Percentiles rank a stretch among this genome's conserved stretches.
phyloP scores from a whole-genome alignment of 2,113 vertebrate genomes.

The Pungitius pungitius region DNA sequence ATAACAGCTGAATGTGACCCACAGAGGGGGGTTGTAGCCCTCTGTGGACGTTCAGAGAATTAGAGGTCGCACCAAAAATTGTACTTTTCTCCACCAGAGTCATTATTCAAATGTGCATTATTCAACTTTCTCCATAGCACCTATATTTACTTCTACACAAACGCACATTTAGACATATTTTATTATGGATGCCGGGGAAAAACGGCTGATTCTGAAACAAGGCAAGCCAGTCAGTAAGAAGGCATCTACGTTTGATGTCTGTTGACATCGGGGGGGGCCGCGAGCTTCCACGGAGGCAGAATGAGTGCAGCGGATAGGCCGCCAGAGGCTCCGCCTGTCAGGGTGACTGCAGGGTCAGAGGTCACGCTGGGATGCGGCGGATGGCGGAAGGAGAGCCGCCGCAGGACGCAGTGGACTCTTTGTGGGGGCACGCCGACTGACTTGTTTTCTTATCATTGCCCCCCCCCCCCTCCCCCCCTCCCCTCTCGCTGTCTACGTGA shows the following conservation, averaged over 20 bases:
- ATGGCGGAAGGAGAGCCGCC: constrained; percentile 40
- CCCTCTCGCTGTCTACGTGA: constrained; percentile 33
- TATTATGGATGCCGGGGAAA: not conserved
- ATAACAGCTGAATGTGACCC: constrained; percentile 48
- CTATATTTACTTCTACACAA: not conserved
- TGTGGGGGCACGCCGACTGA: constrained; percentile 37
- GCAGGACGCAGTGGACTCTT: constrained; percentile 27
- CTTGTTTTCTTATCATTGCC: constrained; percentile 34
- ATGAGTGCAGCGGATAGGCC: constrained; percentile 42
- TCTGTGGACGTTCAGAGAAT: constrained; percentile 26
- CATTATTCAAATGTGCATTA: constrained; percentile 14
- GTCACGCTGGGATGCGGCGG: constrained; percentile 40
- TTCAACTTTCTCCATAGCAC: not conserved
- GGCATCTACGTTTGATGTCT: constrained; percentile 43
- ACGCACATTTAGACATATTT: not conserved
- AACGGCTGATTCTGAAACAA: not conserved
- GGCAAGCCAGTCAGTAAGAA: constrained; percentile 10
- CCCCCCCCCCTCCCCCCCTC: too few relatives aligned
- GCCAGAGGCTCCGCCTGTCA: constrained; percentile 54
- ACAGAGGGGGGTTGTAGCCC: constrained; percentile 25
- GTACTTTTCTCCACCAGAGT: constrained; percentile 2
- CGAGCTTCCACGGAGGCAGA: constrained; percentile 36
- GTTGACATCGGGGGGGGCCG: constrained; percentile 44
- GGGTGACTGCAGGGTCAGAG: constrained; percentile 52
- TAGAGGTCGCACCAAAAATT: constrained; percentile 32